Evolutionary conservation across 2,113 vertebrate species (phyloP).

Genomic region (Chrysochloris asiatica): DNA sequence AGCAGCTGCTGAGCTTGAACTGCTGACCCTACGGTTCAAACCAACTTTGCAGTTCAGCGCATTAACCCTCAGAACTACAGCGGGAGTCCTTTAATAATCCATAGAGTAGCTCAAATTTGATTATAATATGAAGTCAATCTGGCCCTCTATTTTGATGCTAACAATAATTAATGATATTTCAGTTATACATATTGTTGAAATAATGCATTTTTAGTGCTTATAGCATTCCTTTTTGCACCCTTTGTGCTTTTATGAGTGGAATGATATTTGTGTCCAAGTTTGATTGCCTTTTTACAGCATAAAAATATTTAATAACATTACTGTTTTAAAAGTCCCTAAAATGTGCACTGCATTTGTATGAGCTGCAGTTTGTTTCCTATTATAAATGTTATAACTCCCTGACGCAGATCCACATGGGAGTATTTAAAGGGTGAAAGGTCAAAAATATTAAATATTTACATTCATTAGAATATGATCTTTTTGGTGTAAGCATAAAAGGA

Average conservation of each 20-base stretch:
- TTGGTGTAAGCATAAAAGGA: constrained; percentile 5
- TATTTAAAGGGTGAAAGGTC: constrained; percentile 60
- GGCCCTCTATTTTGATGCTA: constrained; percentile 13
- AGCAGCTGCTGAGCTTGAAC: too few species aligned
- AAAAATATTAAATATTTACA: constrained; percentile 65
- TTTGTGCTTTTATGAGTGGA: background rate
- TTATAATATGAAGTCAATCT: constrained; percentile 5
- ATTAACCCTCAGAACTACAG: too few species aligned
- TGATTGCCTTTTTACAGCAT: constrained; percentile 14
- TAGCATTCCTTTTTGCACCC: background rate
- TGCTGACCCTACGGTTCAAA: too few species aligned
- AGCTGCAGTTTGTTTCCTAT: background rate
- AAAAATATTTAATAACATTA: constrained; percentile 9
- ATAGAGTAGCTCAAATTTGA: background rate
- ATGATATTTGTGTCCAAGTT: constrained; percentile 15
- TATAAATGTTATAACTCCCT: constrained; percentile 2
- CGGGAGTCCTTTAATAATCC: background rate
- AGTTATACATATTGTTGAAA: background rate
- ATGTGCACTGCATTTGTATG: background rate
- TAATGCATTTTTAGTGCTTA: constrained; percentile 3
- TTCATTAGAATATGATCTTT: constrained; percentile 59
- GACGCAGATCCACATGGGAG: background rate
- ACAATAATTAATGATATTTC: constrained; percentile 14
- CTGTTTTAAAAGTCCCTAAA: constrained; percentile 8
- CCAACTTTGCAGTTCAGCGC: too few species aligned